These are phyloP conservation scores for Helostoma temminkii DNA, from an alignment of 2,797 vertebrate species.

Conservation along the genomic window DNA sequence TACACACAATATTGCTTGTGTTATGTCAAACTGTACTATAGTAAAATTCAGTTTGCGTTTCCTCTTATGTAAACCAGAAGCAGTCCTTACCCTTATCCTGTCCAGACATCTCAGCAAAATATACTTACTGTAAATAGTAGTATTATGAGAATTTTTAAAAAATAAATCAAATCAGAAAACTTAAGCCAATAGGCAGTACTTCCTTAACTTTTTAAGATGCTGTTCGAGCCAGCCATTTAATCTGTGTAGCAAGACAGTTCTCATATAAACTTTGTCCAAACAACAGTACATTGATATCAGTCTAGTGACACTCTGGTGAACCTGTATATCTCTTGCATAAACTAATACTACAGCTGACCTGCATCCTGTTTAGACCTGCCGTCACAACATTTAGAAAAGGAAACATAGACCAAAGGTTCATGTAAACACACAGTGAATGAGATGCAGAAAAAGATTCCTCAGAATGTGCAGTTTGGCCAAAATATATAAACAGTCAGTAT, in stretches of 20 bases:
- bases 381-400: slow-evolving; percentile 71
- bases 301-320: slow-evolving; percentile 15
- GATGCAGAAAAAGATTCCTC: slow-evolving; percentile 36
- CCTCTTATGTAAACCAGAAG: too few species aligned
- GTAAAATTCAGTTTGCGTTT: too few species aligned
- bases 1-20: too few species aligned
- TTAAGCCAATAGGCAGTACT: too few species aligned
- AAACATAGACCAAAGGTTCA: slow-evolving; percentile 37
- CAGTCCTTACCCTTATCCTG: too few species aligned
- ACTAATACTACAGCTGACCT: slow-evolving; percentile 53
- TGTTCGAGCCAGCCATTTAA: not conserved
- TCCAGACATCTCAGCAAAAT: too few species aligned
- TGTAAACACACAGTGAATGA: slow-evolving; percentile 54
- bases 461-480: slow-evolving; percentile 43
- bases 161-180: too few species aligned
- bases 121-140: too few species aligned
- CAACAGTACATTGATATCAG: slow-evolving; percentile 2
- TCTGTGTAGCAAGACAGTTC: not conserved
- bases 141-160: too few species aligned
- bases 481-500: slow-evolving; percentile 54
- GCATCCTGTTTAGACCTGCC: slow-evolving; percentile 77
- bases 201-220: not conserved
- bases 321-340: slow-evolving; percentile 53
- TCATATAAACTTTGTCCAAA: slow-evolving; percentile 18
- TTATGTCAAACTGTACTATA: too few species aligned